Conservation (phyloP, 1,140 invertebrate genomes). For the Nephila pilipes region DNA sequence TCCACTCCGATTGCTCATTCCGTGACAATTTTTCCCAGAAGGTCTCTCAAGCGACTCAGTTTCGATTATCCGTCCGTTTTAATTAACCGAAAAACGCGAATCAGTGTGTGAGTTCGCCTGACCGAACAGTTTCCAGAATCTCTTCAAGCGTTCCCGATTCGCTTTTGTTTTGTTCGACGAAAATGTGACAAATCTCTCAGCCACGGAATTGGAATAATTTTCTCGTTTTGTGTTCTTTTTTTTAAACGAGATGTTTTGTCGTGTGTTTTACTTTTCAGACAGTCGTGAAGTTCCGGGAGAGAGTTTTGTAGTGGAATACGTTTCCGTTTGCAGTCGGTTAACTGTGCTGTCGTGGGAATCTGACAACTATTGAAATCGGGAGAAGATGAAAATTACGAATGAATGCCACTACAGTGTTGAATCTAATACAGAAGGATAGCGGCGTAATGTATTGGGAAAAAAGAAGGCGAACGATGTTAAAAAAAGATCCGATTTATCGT, state of each 20-base stretch:
- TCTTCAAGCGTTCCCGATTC: neutral
- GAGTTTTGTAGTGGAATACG: neutral
- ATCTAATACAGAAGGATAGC: too few species aligned
- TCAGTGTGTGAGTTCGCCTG: neutral
- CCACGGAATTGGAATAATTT: constrained; percentile 10
- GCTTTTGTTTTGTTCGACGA: neutral
- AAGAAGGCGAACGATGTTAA: too few species aligned
- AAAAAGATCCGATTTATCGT: too few species aligned
- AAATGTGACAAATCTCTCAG: neutral
- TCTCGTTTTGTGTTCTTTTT: neutral
- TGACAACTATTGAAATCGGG: neutral
- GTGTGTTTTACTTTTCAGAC: neutral
- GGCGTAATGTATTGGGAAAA: too few species aligned
- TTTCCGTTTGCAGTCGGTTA: neutral
- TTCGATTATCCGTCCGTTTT: constrained; percentile 42
- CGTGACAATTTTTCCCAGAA: constrained; percentile 17
- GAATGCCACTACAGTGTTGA: too few species aligned
- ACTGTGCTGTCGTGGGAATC: neutral
- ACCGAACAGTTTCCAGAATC: neutral
- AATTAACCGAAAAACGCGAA: constrained; percentile 12
- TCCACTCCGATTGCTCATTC: neutral
- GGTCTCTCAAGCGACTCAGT: neutral
- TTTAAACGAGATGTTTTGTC: neutral
- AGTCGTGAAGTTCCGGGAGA: neutral
- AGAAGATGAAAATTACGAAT: neutral